Evolutionary conservation across 2,888 invertebrate genomes (phyloP), one percentile per base, ranked within the genome.

Genomic region (Sphaerophoria rueppellii): DNA sequence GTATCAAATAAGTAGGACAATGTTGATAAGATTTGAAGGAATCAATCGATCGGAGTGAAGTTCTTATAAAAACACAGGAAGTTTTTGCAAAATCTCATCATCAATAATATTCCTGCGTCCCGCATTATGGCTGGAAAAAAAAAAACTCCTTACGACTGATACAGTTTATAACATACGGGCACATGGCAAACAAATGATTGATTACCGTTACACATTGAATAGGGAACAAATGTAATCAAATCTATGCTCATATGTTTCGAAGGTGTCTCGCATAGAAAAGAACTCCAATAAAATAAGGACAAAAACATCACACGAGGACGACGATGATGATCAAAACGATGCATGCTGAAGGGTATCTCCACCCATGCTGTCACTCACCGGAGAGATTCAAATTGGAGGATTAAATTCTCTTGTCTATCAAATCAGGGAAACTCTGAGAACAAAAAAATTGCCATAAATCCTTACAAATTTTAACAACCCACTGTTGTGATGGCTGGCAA

Each of bases 161-260:
- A 75, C 34, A 85, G 77, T 85, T 81, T 65, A 81, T 81, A 81
- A 85, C 81, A 85, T 85, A 85, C 81, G 81, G 81, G 85, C 81
- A 73, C 55, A 85, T 76, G 85, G 76, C 73, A 85, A 85, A 81
- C 85, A 85, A 85, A 85, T 85, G 85, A 85, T 85, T 85, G 85
- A 85, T 85, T 85, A 81, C 76, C 85, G 63, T 81, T 63, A 65
- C 76, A 74, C 75, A 70, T n/a, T 40, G 81, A 77, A 75, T 81
- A 81, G 73, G 63, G 81, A 73, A 69, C 67, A 81, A 67, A 73
- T 77, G 54, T 85, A 81, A 85, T 85, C 85, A 85, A 81, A 85
- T 81, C 16, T 76, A 80, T 75, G 85, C 85, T 85, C 85, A 85
- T 81, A 73, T 85, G 81, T 73, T 76, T 43, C 11, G 63, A 85